These are phyloP conservation scores for Melitaea athalia DNA, from an alignment of 2,888 invertebrate genomes.

Conservation along the genomic window DNA sequence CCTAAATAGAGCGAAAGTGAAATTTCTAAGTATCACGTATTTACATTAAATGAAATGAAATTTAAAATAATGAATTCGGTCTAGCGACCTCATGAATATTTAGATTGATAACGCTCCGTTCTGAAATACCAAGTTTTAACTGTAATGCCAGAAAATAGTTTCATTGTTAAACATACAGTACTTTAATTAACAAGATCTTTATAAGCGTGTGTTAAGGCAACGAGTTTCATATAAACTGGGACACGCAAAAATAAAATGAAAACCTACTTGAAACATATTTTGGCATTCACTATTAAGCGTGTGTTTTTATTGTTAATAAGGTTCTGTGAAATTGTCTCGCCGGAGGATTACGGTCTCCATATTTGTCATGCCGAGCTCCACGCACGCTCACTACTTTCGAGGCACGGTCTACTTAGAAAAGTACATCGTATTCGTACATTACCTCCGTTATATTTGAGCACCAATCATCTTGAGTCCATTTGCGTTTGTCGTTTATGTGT, in stretches of 20 bases:
- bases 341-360: conserved; percentile 16
- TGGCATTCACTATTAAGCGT: neutral
- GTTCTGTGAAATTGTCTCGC: conserved; percentile 8
- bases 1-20: conserved; percentile 9
- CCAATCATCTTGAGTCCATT: conserved; percentile 16
- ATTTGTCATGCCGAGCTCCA: conserved; percentile 17
- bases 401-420: conserved; percentile 25
- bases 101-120: neutral
- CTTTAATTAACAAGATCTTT: conserved; percentile 1
- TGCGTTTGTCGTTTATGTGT: conserved; percentile 12
- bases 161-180: neutral
- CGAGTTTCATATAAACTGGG: neutral
- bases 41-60: neutral
- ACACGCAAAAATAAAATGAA: neutral
- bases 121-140: conserved; percentile 6
- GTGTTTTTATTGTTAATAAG: conserved; percentile 11
- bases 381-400: conserved; percentile 18
- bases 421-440: conserved; percentile 20
- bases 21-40: neutral
- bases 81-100: conserved; percentile 5
- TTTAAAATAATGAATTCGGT: conserved; percentile 1
- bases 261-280: neutral
- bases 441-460: conserved; percentile 28
- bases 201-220: neutral
- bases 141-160: neutral